Evolutionary conservation across 2,888 invertebrate species (phyloP), one percentile per base, ranked within the genome.

Genomic region (Drosophila mulleri): DNA sequence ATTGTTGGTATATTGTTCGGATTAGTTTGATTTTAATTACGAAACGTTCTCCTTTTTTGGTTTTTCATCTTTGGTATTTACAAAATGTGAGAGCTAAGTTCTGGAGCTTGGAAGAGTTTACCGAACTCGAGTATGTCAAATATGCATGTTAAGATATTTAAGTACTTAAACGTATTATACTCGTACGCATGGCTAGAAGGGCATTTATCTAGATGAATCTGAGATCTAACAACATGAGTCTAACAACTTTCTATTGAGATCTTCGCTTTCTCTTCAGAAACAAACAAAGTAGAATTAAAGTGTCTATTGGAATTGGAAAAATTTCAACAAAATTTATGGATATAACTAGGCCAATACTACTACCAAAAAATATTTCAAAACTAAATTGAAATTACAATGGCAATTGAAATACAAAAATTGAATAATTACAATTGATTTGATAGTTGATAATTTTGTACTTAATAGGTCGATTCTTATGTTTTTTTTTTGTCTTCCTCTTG

Each of bases 61-160:
- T 9, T 32, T 32, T 32, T 32, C 9, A 29, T 8, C 23, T 16
- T 26, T 26, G n/a, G 48, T 35, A 69, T 75, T 29, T 74, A 74
- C 69, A 69, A 75, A 69, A 70, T 70, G 58, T 64, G 50, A 61
- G 62, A 52, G 44, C 65, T 66, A 67, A 39, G 47, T 41, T 53
- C 65, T 66, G 47, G 58, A 69, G 63, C 69, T 72, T 80, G 82
- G 82, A 82, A 80, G 85, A 85, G 67, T 73, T 59, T 67, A 65
- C 77, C 67, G 73, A 76, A 56, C 47, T 63, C 52, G 32, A 56
- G 42, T 32, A 11, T 32, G 32, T 67, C 42, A 61, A 37, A 37
- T 65, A 56, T 58, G 65, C 52, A 47, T 39, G 29, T 29, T 48
- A 62, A 26, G 54, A 32, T 42, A 35, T 58, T 63, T 53, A 54